phyloP scores from a whole-genome alignment of 2,113 vertebrate genomes.

The Misgurnus anguillicaudatus region DNA sequence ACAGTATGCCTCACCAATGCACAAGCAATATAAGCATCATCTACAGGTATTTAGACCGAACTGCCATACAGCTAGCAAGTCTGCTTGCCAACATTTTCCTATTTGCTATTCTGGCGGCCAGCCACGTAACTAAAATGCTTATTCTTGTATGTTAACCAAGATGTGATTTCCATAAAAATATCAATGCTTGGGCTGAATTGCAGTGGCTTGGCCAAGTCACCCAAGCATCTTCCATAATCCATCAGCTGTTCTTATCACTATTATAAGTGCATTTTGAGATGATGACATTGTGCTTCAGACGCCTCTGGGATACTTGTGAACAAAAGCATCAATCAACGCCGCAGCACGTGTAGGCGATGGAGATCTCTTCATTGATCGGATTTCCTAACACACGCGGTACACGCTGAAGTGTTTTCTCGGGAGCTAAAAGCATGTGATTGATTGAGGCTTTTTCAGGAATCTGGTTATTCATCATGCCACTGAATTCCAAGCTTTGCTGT shows the following conservation, averaged over 20 bases:
- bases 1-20: neutral
- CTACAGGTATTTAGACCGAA: neutral
- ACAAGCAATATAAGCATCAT: conserved; percentile 9
- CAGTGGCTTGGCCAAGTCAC: conserved; percentile 59
- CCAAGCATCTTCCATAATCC: conserved; percentile 67
- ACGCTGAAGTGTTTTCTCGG: conserved; percentile 12
- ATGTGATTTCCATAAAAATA: conserved; percentile 75
- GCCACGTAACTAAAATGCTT: conserved; percentile 73
- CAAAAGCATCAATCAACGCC: conserved; percentile 60
- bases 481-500: conserved; percentile 6
- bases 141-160: conserved; percentile 75
- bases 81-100: conserved; percentile 63
- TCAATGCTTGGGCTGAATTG: conserved; percentile 63
- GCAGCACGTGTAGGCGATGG: conserved; percentile 6
- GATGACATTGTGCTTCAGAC: conserved; percentile 66
- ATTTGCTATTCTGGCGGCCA: conserved; percentile 62
- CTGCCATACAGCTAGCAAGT: conserved; percentile 57
- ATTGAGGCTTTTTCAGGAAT: conserved; percentile 10
- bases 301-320: conserved; percentile 71
- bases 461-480: conserved; percentile 5
- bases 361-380: neutral
- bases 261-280: conserved; percentile 70
- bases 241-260: conserved; percentile 69
- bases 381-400: conserved; percentile 9
- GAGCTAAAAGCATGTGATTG: conserved; percentile 27